Conservation (phyloP, 2,113 vertebrate species). For the Plecotus auritus region DNA sequence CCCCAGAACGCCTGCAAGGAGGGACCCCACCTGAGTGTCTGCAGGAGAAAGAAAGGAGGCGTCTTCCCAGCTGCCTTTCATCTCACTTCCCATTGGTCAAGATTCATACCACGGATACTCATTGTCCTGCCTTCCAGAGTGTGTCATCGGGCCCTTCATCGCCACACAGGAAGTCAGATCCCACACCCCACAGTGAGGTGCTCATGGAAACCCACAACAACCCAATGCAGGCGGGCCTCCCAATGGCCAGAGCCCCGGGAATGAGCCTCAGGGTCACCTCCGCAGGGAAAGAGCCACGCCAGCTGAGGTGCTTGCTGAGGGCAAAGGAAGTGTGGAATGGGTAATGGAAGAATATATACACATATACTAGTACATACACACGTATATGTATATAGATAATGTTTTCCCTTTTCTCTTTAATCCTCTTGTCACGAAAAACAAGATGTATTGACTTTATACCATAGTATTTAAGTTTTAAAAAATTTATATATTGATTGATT, state of each 20-base stretch:
- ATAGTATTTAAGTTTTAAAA: not conserved
- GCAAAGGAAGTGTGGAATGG: not conserved
- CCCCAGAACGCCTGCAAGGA: not conserved
- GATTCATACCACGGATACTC: not conserved
- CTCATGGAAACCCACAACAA: not conserved
- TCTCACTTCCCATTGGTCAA: not conserved
- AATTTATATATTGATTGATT: no score
- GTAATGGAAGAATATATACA: not conserved
- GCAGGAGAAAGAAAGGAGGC: not conserved
- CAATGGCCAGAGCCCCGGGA: not conserved
- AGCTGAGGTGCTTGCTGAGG: not conserved
- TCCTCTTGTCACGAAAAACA: not conserved
- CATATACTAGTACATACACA: no score
- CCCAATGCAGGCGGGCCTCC: not conserved
- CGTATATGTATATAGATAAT: not conserved
- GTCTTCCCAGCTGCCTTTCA: not conserved
- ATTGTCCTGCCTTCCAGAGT: not conserved
- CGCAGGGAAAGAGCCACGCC: not conserved
- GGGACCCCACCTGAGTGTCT: not conserved
- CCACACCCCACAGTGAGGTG: not conserved
- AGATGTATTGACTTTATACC: not conserved
- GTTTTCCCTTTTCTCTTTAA: not conserved
- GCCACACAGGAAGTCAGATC: not conserved
- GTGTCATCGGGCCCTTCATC: accelerated
- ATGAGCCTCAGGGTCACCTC: not conserved